Evolutionary conservation across 2,113 vertebrate genomes (phyloP).

Genomic region (Lamprotornis superbus): DNA sequence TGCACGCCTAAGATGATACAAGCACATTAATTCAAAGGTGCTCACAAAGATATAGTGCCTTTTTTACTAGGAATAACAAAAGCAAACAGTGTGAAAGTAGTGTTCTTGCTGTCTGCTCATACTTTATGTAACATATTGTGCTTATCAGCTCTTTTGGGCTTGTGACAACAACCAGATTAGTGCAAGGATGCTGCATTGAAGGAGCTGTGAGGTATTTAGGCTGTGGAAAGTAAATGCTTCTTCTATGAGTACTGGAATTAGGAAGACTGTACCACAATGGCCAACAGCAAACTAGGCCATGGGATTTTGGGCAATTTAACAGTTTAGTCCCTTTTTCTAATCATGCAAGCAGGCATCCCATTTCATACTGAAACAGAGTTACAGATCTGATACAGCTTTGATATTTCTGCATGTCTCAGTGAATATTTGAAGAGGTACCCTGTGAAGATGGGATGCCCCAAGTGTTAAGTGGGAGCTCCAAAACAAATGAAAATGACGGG

Average conservation of each 20-base stretch:
- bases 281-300: background rate
- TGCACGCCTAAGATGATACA: background rate
- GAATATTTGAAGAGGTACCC: background rate
- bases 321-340: background rate
- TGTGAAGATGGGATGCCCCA: background rate
- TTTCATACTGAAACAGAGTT: background rate
- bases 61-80: background rate
- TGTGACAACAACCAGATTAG: background rate
- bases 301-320: background rate
- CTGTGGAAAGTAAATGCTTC: background rate
- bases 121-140: background rate
- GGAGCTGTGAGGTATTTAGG: background rate
- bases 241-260: background rate
- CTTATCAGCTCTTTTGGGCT: background rate
- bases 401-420: background rate
- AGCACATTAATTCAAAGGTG: background rate
- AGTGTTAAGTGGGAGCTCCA: background rate
- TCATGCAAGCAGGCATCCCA: background rate
- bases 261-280: background rate
- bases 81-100: background rate
- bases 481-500: background rate
- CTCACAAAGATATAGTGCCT: background rate
- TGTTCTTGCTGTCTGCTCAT: background rate
- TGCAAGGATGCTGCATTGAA: background rate
- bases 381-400: background rate